Conservation (phyloP, 2,113 vertebrate genomes). For the Engystomops pustulosus region DNA sequence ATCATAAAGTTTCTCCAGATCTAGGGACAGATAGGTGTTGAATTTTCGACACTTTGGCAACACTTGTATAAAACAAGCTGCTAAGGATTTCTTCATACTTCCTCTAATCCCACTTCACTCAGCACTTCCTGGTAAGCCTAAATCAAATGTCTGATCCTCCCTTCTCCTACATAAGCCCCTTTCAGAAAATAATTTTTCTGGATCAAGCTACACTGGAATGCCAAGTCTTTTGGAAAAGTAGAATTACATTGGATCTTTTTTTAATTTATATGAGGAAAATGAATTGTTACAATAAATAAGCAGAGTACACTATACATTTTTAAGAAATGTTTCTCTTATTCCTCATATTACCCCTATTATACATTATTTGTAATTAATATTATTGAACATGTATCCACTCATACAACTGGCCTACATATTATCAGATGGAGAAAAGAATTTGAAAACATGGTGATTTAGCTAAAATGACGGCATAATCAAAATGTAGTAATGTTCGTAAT, state of each 20-base stretch:
- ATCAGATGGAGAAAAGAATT: too few relatives aligned
- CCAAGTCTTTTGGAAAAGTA: not conserved
- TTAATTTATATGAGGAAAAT: not conserved
- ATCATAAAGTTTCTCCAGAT: slow-evolving; percentile 53
- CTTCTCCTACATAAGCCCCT: slow-evolving; percentile 29
- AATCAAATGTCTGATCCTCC: slow-evolving; percentile 47
- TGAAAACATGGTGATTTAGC: too few relatives aligned
- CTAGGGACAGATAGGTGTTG: slow-evolving; percentile 51
- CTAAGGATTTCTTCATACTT: slow-evolving; percentile 51
- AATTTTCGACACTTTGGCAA: slow-evolving; percentile 55
- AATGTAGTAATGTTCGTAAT: too few relatives aligned
- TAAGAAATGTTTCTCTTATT: not conserved
- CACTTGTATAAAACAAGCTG: slow-evolving; percentile 45
- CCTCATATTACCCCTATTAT: not conserved
- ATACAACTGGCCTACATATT: too few relatives aligned
- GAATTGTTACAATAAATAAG: not conserved
- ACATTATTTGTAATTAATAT: not conserved
- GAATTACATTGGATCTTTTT: not conserved
- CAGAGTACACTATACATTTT: not conserved
- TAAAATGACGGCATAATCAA: too few relatives aligned
- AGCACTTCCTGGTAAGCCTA: slow-evolving; percentile 47
- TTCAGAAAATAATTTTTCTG: slow-evolving; percentile 28
- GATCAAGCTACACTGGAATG: slow-evolving; percentile 3
- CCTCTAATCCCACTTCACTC: slow-evolving; percentile 49
- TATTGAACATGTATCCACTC: too few relatives aligned